Conservation (phyloP, 2,888 invertebrate genomes). For the Tetranychus truncatus region DNA sequence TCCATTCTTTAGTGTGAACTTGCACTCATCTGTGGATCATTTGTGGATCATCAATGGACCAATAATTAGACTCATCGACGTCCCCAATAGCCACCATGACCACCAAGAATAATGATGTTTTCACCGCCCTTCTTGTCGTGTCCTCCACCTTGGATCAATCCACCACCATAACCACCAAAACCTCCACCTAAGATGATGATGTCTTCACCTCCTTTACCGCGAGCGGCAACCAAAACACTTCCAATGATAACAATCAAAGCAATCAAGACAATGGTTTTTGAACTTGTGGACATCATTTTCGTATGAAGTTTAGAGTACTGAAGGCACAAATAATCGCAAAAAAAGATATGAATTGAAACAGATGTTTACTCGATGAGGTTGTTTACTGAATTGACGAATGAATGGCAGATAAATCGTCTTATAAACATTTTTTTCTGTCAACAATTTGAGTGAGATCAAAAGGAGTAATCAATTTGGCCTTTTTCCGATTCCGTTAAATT, state of each 20-base stretch:
- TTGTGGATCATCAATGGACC: too few species aligned
- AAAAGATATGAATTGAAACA: neutral
- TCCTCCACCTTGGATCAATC: neutral
- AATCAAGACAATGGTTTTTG: neutral
- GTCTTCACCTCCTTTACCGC: neutral
- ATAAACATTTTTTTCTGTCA: too few species aligned
- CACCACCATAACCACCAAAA: neutral
- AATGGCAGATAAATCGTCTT: too few species aligned
- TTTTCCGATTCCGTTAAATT: too few species aligned
- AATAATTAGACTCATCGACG: neutral
- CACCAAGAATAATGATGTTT: neutral
- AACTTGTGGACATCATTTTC: neutral
- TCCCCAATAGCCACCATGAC: neutral
- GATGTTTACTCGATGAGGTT: neutral
- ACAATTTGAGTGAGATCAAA: too few species aligned
- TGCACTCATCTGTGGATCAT: too few species aligned
- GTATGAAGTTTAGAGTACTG: neutral
- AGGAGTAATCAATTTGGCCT: too few species aligned
- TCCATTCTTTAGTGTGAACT: too few species aligned
- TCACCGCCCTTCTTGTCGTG: neutral
- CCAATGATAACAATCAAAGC: neutral
- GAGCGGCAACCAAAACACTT: neutral
- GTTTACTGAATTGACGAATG: too few species aligned
- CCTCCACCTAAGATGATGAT: neutral
- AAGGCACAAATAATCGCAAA: neutral